Conservation (phyloP, 2,113 vertebrate species). For the Tamias sibiricus region DNA sequence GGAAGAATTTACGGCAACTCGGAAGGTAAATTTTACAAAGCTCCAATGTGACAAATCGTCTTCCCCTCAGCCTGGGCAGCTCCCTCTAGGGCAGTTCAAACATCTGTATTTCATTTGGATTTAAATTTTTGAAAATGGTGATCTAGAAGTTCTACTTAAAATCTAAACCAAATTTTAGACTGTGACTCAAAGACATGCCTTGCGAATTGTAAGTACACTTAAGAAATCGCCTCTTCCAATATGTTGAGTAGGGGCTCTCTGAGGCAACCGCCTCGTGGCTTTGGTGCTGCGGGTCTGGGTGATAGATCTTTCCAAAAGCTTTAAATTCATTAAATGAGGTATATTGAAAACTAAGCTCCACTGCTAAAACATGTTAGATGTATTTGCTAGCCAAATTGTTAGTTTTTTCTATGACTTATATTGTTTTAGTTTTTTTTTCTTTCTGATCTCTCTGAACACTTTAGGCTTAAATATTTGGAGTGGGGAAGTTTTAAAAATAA, state of each 20-base stretch:
- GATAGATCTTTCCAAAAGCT: slow-evolving; percentile 42
- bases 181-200: background rate
- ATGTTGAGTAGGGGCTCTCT: slow-evolving; percentile 57
- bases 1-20: background rate
- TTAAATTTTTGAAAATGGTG: background rate
- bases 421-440: background rate
- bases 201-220: background rate
- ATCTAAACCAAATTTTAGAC: background rate
- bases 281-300: slow-evolving; percentile 20
- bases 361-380: background rate
- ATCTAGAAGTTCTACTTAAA: slow-evolving; percentile 30
- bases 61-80: background rate
- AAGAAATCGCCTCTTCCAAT: slow-evolving; percentile 77
- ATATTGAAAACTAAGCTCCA: slow-evolving; percentile 79
- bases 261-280: background rate
- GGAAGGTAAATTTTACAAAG: slow-evolving; percentile 7
- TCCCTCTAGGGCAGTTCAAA: background rate
- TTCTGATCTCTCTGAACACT: slow-evolving; percentile 1
- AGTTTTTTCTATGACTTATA: background rate
- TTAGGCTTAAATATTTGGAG: slow-evolving; percentile 15
- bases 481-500: background rate
- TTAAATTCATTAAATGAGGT: slow-evolving; percentile 52
- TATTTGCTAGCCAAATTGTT: slow-evolving; percentile 44
- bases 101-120: slow-evolving; percentile 39
- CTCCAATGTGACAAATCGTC: background rate